A percentile compares a stretch with the other conserved stretches of the same genome.
Conservation (phyloP, 2,113 vertebrate genomes). For the Alligator sinensis region DNA sequence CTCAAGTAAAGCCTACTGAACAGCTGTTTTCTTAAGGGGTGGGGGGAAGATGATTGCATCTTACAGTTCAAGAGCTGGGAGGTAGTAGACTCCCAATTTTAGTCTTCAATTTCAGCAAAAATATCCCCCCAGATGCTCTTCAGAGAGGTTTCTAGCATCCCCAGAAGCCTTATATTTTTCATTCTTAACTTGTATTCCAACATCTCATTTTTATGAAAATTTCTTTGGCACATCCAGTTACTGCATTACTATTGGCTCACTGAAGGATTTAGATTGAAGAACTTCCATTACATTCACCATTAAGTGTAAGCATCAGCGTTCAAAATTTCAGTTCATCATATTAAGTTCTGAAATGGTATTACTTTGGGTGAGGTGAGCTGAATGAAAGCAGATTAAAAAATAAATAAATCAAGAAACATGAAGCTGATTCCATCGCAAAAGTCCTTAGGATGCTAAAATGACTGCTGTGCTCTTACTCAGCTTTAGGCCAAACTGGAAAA, state of each 20-base stretch:
- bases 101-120: constrained; percentile 38
- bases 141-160: constrained; percentile 42
- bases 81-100: background rate
- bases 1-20: background rate
- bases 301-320: constrained; percentile 17
- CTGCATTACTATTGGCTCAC: constrained; percentile 27
- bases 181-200: constrained; percentile 50
- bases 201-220: constrained; percentile 35
- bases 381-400: background rate
- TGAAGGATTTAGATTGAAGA: background rate
- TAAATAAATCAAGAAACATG: fast-evolving
- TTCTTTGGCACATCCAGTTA: constrained; percentile 60
- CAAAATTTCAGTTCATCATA: constrained; percentile 33
- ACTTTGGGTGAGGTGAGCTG: too few relatives aligned
- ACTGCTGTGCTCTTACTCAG: fast-evolving
- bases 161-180: constrained; percentile 37
- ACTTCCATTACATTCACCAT: constrained; percentile 2
- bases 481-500: background rate
- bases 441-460: background rate
- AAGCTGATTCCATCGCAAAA: background rate
- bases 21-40: background rate
- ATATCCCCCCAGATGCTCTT: constrained; percentile 42
- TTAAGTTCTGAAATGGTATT: background rate
- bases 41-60: constrained; percentile 33
- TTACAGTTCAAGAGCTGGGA: constrained; percentile 32